Evolutionary conservation across 1,140 invertebrate genomes (phyloP).

Genomic region (Drosophila subpulchrella): DNA sequence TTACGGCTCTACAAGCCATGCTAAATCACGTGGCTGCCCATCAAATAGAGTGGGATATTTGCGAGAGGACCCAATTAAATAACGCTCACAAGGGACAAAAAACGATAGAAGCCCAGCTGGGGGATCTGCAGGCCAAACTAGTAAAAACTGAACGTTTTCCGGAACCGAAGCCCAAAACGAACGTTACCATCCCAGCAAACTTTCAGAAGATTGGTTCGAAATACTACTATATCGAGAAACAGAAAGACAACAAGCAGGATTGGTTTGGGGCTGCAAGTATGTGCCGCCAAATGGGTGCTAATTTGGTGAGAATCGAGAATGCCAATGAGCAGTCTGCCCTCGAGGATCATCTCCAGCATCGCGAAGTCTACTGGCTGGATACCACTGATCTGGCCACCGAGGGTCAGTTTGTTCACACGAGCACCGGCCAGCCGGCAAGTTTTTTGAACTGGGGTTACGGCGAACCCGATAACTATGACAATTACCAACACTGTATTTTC

Average conservation of each 20-base stretch:
- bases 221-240: not conserved
- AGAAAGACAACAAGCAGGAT: not conserved
- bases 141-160: not conserved
- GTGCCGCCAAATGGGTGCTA: not conserved
- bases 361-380: constrained; percentile 4
- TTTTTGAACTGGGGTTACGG: not conserved
- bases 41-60: not conserved
- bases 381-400: not conserved
- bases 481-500: not conserved
- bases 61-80: not conserved
- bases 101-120: not conserved
- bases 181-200: not conserved
- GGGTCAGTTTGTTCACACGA: not conserved
- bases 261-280: not conserved
- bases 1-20: not conserved
- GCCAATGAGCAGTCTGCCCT: not conserved
- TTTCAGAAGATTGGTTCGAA: not conserved
- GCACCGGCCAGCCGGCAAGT: not conserved
- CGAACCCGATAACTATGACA: constrained; percentile 2
- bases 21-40: not conserved
- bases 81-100: not conserved
- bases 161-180: not conserved
- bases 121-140: not conserved
- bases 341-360: not conserved
- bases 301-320: not conserved